Conservation (phyloP, 2,888 invertebrate genomes). For the Drosophila helvetica region DNA sequence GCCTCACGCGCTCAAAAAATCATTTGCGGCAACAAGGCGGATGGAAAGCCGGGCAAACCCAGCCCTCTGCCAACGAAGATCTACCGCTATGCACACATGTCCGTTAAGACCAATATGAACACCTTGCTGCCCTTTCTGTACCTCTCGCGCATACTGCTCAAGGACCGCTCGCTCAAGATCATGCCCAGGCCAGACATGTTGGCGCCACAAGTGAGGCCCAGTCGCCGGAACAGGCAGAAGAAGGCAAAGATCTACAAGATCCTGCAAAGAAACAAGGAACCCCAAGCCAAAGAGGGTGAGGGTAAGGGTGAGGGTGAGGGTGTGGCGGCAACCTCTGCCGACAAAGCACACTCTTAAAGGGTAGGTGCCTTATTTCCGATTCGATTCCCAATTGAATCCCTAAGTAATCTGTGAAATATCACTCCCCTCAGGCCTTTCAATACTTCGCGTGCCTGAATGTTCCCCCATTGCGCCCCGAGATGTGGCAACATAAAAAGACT, state of each 20-base stretch:
- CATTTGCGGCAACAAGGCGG: neutral
- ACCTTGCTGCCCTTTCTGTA: neutral
- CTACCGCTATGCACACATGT: neutral
- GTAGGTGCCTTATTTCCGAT: neutral
- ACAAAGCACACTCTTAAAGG: neutral
- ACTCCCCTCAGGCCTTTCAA: neutral
- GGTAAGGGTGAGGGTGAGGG: no score
- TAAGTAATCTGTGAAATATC: neutral
- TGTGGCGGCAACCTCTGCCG: no score
- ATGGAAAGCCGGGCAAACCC: neutral
- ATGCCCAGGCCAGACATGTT: neutral
- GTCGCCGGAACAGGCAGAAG: accelerated
- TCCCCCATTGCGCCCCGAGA: no score
- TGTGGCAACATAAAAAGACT: neutral
- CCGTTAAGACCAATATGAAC: neutral
- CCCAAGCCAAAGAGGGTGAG: no score
- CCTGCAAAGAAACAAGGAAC: no score
- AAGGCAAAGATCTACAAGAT: neutral
- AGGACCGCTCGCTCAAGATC: neutral
- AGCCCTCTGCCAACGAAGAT: neutral
- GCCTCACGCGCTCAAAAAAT: accelerated
- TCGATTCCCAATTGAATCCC: neutral
- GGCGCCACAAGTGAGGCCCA: neutral
- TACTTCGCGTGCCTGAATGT: no score
- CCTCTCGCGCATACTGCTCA: neutral